Percentiles rank a stretch among this genome's conserved stretches.
phyloP scores from a whole-genome alignment of 2,113 vertebrate genomes.

The Mus pahari region DNA sequence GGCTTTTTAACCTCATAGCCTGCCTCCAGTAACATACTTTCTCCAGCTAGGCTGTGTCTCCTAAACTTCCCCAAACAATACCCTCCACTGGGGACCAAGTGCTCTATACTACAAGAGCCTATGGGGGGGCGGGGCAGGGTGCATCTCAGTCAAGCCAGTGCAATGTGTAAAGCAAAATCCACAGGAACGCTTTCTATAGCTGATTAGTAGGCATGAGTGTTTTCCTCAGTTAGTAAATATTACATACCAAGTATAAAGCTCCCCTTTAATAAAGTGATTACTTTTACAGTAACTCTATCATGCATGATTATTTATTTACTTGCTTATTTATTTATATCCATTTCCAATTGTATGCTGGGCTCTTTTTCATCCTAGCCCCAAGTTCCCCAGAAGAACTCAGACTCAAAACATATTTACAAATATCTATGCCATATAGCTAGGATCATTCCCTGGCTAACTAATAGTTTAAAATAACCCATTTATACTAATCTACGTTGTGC shows the following conservation, averaged over 20 bases:
- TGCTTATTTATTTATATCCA: slow-evolving; percentile 17
- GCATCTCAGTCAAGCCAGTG: neutral
- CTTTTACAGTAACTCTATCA: slow-evolving; percentile 15
- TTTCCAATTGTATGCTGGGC: too few relatives aligned
- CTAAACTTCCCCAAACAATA: neutral
- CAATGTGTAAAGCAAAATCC: neutral
- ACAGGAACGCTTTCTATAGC: neutral
- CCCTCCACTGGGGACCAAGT: neutral
- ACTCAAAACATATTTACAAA: too few relatives aligned
- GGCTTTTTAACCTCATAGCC: neutral
- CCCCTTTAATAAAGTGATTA: neutral
- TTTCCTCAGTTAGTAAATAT: slow-evolving; percentile 7
- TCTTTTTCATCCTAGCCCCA: too few relatives aligned
- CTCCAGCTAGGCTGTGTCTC: neutral
- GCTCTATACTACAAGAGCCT: neutral
- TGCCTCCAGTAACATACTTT: neutral
- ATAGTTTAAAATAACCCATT: too few relatives aligned
- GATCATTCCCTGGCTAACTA: too few relatives aligned
- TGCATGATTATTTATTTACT: neutral
- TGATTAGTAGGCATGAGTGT: neutral
- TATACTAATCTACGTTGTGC: too few relatives aligned
- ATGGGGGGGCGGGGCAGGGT: too few relatives aligned
- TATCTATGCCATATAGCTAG: too few relatives aligned
- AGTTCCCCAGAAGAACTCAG: too few relatives aligned
- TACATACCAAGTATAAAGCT: too few relatives aligned